phyloP scores from a whole-genome alignment of 2,113 vertebrate genomes.

The Oceanites oceanicus region DNA sequence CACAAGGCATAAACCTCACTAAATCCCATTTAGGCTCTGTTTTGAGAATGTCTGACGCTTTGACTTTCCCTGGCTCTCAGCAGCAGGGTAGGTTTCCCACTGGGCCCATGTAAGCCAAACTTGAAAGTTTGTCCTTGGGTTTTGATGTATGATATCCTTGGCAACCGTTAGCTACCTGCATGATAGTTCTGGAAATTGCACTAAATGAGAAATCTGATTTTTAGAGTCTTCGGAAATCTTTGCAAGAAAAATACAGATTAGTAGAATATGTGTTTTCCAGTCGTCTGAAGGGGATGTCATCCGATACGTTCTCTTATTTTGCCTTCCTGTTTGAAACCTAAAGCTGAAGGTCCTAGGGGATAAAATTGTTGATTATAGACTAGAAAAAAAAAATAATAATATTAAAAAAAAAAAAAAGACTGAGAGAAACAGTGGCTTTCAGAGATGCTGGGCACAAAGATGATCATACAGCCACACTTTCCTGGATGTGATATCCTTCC shows the following conservation, averaged over 20 bases:
- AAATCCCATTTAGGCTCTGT: not conserved
- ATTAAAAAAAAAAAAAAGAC: not conserved
- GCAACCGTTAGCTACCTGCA: not conserved
- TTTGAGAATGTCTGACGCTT: not conserved
- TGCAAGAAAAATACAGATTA: not conserved
- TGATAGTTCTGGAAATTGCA: not conserved
- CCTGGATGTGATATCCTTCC: not conserved
- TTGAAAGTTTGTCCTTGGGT: not conserved
- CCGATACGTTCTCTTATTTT: not conserved
- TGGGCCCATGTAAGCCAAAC: not conserved
- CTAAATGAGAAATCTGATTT: not conserved
- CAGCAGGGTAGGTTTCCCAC: not conserved
- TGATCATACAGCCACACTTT: not conserved
- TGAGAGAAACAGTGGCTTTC: not conserved
- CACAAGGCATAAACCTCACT: not conserved
- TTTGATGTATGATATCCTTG: not conserved
- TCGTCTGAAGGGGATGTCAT: not conserved
- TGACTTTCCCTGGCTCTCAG: not conserved
- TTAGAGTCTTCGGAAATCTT: not conserved
- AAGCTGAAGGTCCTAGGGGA: not conserved
- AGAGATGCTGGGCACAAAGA: not conserved
- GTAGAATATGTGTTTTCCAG: not conserved
- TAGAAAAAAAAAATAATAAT: not conserved
- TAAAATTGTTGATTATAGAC: not conserved
- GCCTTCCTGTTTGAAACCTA: not conserved